Base-by-base conservation (phyloP, 2,888 invertebrate genomes). In the Panorpa germanica region DNA sequence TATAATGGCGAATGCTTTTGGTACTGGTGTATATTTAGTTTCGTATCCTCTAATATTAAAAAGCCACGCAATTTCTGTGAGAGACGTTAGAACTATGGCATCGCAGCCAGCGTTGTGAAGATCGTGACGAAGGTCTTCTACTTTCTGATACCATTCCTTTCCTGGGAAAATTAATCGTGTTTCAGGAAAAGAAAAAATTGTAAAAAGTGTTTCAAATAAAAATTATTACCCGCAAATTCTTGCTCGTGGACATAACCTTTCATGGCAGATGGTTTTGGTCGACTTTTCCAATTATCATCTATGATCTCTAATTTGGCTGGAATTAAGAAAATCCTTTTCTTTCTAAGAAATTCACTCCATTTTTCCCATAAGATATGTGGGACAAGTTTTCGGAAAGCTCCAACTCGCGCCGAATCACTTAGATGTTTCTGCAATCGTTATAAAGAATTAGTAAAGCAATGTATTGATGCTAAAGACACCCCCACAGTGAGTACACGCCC, bases 1-100 rank as follows among this genome's bases (percentile, higher is more conserved):
- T 27, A 78, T 45, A 14, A 75, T 49, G 2, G 70, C 61, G 45
- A 77, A 78, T 22, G 80, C 70, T 44, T 74, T 70, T 6, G 85
- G 57, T 11, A 82, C 70, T 0, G 90, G 86, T 2, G 76, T 78
- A 47, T 70, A 74, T 0, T 76, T 75, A 37, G 83, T 62, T 54
- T 91, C 90, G 33, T 67, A 59, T 0, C 85, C 88, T n/a, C 90
- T 64, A 11, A 91, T 67, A 49, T 91, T 91, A 19, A 88, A 59
- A 18, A 90, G 53, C 77, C 88, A 90, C 0, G 86, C 82, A 25
- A 80, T 70, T 51, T 90, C 88, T 42, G 88, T 85, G 31, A 90
- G 52, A 1, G 85, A 76, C 0, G 86, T 83, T 9, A 91, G 62
- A 16, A 90, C 65, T 59, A 86, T 70, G 2, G 81, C 81, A 40